These are phyloP conservation scores for Agrilus planipennis DNA, from an alignment of 1,140 invertebrate species.

Conservation along the genomic window DNA sequence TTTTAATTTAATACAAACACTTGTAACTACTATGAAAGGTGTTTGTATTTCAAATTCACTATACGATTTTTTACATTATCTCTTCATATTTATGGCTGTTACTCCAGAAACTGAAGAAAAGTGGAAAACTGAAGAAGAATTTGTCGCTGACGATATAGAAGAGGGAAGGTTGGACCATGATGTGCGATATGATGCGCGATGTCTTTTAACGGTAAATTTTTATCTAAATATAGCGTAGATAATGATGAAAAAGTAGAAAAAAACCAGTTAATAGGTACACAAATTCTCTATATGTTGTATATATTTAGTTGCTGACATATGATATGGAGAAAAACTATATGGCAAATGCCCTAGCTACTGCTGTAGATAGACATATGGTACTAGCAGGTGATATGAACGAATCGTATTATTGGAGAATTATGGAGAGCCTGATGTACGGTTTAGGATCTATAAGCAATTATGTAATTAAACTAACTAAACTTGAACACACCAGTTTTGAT, in stretches of 20 bases:
- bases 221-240: no score
- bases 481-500: background rate
- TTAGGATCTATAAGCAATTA: background rate
- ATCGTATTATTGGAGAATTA: conserved; percentile 5
- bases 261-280: no score
- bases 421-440: background rate
- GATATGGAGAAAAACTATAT: background rate
- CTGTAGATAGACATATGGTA: background rate
- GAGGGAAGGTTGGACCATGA: no score
- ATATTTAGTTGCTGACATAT: no score
- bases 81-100: conserved; percentile 8
- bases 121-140: conserved; percentile 9
- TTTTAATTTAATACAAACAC: conserved; percentile 3
- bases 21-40: background rate
- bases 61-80: conserved; percentile 5
- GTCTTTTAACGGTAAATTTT: no score
- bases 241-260: no score
- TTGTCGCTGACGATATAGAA: conserved; percentile 6
- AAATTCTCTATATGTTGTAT: no score
- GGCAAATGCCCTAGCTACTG: conserved; percentile 2
- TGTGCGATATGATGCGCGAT: no score
- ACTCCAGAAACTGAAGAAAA: conserved; percentile 1
- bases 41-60: conserved; percentile 1
- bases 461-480: background rate
- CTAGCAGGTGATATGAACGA: background rate